These are phyloP conservation scores for Ophion slaviceki DNA, from an alignment of 2,888 invertebrate species.

Conservation along the genomic window DNA sequence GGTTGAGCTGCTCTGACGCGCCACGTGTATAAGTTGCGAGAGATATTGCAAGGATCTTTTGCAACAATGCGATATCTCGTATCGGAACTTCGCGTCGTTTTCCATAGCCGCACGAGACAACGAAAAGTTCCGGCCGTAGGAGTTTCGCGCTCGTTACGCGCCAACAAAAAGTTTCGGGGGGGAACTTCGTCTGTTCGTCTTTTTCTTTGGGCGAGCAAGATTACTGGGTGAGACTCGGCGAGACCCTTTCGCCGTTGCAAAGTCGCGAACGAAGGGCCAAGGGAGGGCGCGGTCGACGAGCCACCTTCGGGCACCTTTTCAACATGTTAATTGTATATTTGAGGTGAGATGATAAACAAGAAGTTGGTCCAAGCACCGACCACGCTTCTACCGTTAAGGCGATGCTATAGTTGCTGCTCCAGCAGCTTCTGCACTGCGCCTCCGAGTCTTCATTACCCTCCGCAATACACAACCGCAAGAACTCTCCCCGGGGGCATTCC, in stretches of 20 bases:
- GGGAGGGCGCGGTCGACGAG: neutral
- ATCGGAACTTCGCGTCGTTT: neutral
- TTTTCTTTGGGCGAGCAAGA: neutral
- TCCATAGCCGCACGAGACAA: neutral
- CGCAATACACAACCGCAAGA: constrained; percentile 74
- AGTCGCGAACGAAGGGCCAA: neutral
- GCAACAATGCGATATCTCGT: neutral
- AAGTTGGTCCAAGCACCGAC: constrained; percentile 65
- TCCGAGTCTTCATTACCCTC: constrained; percentile 76
- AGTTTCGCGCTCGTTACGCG: neutral
- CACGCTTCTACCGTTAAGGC: constrained; percentile 25
- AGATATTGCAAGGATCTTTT: neutral
- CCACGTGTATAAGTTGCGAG: no score
- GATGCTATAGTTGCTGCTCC: constrained; percentile 33
- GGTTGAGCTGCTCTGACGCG: no score
- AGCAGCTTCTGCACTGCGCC: constrained; percentile 67
- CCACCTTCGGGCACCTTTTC: constrained; percentile 70
- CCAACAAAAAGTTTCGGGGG: neutral
- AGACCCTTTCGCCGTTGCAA: neutral
- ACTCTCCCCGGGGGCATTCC: constrained; percentile 66
- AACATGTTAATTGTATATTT: constrained; percentile 75
- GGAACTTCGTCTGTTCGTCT: neutral
- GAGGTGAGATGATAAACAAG: constrained; percentile 76
- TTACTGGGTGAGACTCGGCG: neutral
- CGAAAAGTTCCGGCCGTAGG: neutral